A percentile compares a stretch with the other conserved stretches of the same genome.
Evolutionary conservation across 2,888 invertebrate species (phyloP).

Genomic region (Folsomia manolachei): DNA sequence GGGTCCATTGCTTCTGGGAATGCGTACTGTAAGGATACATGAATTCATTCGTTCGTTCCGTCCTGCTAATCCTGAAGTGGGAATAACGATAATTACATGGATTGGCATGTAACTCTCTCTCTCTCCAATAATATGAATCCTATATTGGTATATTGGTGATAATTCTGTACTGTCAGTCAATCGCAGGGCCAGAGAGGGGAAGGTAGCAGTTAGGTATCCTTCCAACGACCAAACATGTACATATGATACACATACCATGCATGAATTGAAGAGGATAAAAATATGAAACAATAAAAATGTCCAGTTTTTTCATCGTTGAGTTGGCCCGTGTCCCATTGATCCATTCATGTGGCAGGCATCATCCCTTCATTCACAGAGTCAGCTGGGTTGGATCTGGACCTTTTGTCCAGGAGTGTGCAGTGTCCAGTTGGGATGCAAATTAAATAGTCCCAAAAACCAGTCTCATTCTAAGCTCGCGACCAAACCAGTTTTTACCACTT

Average conservation of each 20-base stretch:
- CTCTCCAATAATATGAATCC: no score
- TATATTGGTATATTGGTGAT: no score
- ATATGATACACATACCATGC: no score
- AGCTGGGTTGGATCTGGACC: no score
- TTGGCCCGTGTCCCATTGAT: constrained; percentile 15
- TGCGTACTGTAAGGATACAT: neutral
- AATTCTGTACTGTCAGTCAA: neutral
- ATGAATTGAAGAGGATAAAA: constrained; percentile 3
- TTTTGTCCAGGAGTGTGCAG: constrained; percentile 9
- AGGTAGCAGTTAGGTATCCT: no score
- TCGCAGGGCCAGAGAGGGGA: neutral
- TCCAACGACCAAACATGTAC: no score
- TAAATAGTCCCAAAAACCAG: constrained; percentile 3
- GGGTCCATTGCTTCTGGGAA: neutral
- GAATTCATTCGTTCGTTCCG: neutral
- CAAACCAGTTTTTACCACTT: constrained; percentile 6
- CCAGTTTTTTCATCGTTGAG: constrained; percentile 9
- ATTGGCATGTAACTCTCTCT: neutral
- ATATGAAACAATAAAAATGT: constrained; percentile 18
- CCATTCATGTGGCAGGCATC: neutral
- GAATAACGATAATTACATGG: constrained; percentile 4
- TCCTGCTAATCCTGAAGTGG: constrained; percentile 4
- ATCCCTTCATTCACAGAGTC: constrained; percentile 2
- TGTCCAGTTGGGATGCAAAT: neutral
- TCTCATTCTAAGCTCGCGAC: neutral